A percentile compares a stretch with the other conserved stretches of the same genome.
phyloP scores from a whole-genome alignment of 2,888 invertebrate genomes.

The Polietes domitor region DNA sequence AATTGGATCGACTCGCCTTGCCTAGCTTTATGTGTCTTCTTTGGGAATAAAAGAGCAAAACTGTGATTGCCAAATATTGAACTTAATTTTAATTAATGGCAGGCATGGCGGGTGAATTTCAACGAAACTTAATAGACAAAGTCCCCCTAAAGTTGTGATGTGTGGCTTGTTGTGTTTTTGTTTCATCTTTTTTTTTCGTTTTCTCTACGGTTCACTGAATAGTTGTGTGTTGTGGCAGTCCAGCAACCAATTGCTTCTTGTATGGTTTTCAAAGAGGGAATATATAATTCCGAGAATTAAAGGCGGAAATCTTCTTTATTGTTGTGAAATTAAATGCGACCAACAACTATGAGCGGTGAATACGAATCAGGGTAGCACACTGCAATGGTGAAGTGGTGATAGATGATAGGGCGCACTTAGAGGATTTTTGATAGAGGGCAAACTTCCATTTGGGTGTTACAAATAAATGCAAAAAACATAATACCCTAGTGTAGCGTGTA shows the following conservation, averaged over 20 bases:
- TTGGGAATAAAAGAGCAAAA: neutral
- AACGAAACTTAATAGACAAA: slow-evolving; percentile 13
- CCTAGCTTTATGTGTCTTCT: neutral
- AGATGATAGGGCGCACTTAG: too few relatives aligned
- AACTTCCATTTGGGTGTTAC: too few relatives aligned
- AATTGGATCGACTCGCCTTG: neutral
- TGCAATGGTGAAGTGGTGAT: too few relatives aligned
- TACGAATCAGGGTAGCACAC: neutral
- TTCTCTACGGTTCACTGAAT: neutral
- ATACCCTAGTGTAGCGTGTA: too few relatives aligned
- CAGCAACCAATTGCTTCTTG: slow-evolving; percentile 15
- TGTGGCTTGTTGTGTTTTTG: neutral
- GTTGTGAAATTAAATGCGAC: neutral
- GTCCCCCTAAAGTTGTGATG: slow-evolving; percentile 22
- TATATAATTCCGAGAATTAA: slow-evolving; percentile 49
- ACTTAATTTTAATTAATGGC: slow-evolving; percentile 26
- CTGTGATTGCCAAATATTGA: slow-evolving; percentile 1
- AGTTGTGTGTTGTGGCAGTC: neutral
- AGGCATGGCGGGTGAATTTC: slow-evolving; percentile 18
- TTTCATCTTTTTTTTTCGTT: neutral
- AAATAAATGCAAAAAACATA: too few relatives aligned
- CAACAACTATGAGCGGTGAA: slow-evolving; percentile 13
- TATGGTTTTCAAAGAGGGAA: slow-evolving; percentile 6
- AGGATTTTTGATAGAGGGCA: too few relatives aligned
- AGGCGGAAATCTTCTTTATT: slow-evolving; percentile 63